Evolutionary conservation across 2,797 vertebrate species (phyloP), one percentile per base, ranked within the genome.

Genomic region (Hirundo rustica): DNA sequence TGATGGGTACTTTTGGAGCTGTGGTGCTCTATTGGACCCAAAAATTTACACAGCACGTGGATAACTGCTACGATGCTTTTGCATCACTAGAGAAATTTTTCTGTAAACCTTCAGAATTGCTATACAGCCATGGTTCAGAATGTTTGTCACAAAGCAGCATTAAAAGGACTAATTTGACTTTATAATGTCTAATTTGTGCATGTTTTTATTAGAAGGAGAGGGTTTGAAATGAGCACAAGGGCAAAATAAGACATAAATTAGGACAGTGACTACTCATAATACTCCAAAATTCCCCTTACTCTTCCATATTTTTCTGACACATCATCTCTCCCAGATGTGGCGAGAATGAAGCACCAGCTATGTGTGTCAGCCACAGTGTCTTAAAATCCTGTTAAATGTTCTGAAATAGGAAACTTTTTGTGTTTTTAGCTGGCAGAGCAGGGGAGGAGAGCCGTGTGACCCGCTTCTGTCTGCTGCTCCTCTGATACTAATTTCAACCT

Each of bases 101-200:
- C 67, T 79, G n/a, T 82, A 95, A 93, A 95, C 17, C 5, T 25
- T 90, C 68, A 68, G 87, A 94, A 93, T 66, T 93, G 74, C 57
- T 85, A 40, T 4, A 20, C 23, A 68, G 71, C 13, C 9, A 0
- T 80, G 61, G 54, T 79, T 96, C 67, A 60, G 54, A 42, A 15
- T 87, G 50, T 95, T 94, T 95, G 77, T 92, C 92, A 94, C 88
- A 92, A 95, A 87, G 61, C 81, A 89, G 38, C 65, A 66, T 95
- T 88, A 95, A 94, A 94, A 95, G 54, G 57, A 94, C 58, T 80
- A 67, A 92, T 96, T 97, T 96, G 83, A 95, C 90, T 96, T 93
- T 74, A 82, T 94, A 96, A 97, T 96, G 61, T 90, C 64, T 96
- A 92, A 92, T 95, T 95, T 95, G 72, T 91, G 67, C 25, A 77